Base-by-base conservation (phyloP, 2,113 vertebrate species). In the Lichenostomus cassidix region DNA sequence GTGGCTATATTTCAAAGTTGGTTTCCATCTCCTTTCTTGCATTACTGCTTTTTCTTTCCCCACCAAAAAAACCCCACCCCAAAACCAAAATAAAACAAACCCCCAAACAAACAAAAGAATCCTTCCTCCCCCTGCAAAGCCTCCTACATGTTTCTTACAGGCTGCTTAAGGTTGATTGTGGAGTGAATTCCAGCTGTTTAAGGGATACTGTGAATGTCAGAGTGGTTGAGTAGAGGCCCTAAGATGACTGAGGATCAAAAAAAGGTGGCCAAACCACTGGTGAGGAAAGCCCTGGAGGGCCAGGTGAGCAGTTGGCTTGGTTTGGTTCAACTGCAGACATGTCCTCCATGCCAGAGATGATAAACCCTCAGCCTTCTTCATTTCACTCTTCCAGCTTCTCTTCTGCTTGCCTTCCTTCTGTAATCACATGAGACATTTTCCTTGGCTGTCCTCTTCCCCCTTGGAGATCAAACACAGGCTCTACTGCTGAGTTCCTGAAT, bases 1-100 rank as follows among this genome's bases (percentile, higher is more conserved):
- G 80, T 55, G 53, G 64, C 63, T 92, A 9, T 64, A 89, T 96
- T 97, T 94, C 89, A 90, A 44, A 83, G 68, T 50, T 84, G 56
- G 52, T 81, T 75, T 90, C 82, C 70, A 87, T 69, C 82, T 62
- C 74, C n/a, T 67, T 83, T 56, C 41, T 81, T 37, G 7, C 1
- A 3, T 87, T 87, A 33, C 6, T 81, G 24, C 24, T 60, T 27
- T 37, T 71, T 63, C 41, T 59, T 89, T 68, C 19, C 52, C 14
- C 53, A 28, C 9, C 3, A 23, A 49, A n/a, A 23, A 18, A 11
- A 35, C 4, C 25, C 8, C 9, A 22, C 27, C 12, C 22, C 28
- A 21, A 75, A 70, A 49, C 4, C 6, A 27, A 46, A 75, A 19
- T 7, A 23, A 23, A 49, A 41, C 7, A 24, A 31, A 46, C 10